Conservation (phyloP, 2,113 vertebrate species). For the Eonycteris spelaea region DNA sequence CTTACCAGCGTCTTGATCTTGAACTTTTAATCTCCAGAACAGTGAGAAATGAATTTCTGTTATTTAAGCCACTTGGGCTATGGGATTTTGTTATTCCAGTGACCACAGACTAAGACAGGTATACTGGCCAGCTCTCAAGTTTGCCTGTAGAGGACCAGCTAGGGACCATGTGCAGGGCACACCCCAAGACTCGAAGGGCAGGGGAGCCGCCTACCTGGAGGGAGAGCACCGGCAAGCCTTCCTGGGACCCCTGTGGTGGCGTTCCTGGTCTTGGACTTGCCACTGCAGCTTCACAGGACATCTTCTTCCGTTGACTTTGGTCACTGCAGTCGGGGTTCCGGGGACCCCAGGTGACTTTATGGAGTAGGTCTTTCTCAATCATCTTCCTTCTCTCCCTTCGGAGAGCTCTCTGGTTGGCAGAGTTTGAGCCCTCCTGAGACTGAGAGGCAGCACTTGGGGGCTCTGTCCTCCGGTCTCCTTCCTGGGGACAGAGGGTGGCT, state of each 20-base stretch:
- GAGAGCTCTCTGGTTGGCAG: neutral
- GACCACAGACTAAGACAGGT: neutral
- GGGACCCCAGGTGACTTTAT: conserved; percentile 57
- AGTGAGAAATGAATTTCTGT: neutral
- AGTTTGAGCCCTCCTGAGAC: neutral
- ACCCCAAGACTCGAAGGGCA: neutral
- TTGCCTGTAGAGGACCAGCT: neutral
- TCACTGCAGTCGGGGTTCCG: neutral
- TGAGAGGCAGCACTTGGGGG: neutral
- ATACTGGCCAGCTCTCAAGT: neutral
- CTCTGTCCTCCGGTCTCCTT: neutral
- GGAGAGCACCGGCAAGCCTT: conserved; percentile 25
- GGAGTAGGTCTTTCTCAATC: conserved; percentile 79
- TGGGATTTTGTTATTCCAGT: neutral
- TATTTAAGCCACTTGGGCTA: neutral
- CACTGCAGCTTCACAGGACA: neutral
- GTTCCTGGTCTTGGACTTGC: neutral
- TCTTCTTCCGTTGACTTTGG: neutral
- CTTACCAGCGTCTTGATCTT: neutral
- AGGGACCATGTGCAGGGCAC: neutral
- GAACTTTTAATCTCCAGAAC: neutral
- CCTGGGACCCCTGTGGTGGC: neutral
- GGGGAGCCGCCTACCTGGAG: conserved; percentile 59
- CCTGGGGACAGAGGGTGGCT: neutral
- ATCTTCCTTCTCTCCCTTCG: conserved; percentile 71